phyloP scores from a whole-genome alignment of 2,113 vertebrate species.

The Mionectes macconnelli region DNA sequence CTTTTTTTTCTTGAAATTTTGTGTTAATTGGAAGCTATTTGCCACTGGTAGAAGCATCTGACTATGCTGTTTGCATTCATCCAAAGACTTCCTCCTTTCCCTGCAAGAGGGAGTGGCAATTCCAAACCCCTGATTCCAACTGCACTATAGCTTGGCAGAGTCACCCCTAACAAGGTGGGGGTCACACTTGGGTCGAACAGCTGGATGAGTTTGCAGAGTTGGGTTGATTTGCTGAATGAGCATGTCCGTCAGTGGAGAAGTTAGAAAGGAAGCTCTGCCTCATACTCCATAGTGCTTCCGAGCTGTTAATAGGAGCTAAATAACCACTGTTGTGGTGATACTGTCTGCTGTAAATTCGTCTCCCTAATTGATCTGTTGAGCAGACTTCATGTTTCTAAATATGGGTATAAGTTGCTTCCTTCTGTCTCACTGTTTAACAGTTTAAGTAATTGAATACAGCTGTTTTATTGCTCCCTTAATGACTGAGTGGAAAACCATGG shows the following conservation, averaged over 20 bases:
- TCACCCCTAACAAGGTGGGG: neutral
- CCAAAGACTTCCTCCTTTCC: neutral
- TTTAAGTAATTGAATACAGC: constrained; percentile 20
- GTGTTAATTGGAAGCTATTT: neutral
- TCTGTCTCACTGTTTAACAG: constrained; percentile 8
- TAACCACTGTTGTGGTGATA: neutral
- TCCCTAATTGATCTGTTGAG: neutral
- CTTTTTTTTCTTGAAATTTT: neutral
- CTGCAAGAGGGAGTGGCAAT: neutral
- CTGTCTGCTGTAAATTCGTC: neutral
- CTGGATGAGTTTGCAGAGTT: neutral
- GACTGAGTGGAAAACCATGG: neutral
- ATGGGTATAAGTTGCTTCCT: neutral
- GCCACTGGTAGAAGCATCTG: neutral
- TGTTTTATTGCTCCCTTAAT: constrained; percentile 27
- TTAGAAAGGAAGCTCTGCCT: neutral
- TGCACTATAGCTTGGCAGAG: neutral
- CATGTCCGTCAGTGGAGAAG: neutral
- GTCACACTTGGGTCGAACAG: neutral
- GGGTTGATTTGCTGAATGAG: neutral
- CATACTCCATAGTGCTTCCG: neutral
- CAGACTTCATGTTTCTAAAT: constrained; percentile 1
- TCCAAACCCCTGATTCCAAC: neutral
- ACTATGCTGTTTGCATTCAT: neutral
- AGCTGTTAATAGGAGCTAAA: neutral